phyloP scores from a whole-genome alignment of 2,113 vertebrate species.

The Anolis sagrei region DNA sequence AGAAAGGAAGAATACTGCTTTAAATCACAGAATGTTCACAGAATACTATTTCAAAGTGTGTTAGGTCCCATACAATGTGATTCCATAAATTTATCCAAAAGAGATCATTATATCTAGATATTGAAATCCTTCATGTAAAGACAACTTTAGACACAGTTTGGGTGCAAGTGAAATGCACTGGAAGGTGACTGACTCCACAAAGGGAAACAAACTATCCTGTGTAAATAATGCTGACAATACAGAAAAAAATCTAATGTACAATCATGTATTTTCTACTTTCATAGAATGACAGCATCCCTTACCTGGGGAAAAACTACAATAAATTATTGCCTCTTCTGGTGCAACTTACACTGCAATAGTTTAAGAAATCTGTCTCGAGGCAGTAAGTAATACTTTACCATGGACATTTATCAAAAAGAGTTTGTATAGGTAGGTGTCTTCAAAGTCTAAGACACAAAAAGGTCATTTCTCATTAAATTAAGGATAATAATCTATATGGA shows the following conservation, averaged over 20 bases:
- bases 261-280: neutral
- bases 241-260: neutral
- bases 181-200: neutral
- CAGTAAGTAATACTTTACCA: neutral
- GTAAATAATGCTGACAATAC: rapidly evolving
- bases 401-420: neutral
- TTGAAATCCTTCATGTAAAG: neutral
- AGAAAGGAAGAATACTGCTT: constrained; percentile 8
- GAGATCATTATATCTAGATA: neutral
- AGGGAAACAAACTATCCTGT: neutral
- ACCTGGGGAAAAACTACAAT: neutral
- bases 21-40: neutral
- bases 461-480: neutral
- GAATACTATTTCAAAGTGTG: neutral
- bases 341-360: neutral
- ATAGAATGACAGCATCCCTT: neutral
- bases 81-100: neutral
- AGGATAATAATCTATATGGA: neutral
- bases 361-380: neutral
- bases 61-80: neutral
- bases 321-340: neutral
- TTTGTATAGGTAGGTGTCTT: neutral
- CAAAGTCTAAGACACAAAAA: neutral
- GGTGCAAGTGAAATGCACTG: neutral
- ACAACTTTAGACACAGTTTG: neutral